A percentile compares a stretch with the other conserved stretches of the same genome.
These are phyloP conservation scores for Lepidocyrtinus sp. DNA, from an alignment of 2,888 invertebrate genomes.

Conservation along the genomic window DNA sequence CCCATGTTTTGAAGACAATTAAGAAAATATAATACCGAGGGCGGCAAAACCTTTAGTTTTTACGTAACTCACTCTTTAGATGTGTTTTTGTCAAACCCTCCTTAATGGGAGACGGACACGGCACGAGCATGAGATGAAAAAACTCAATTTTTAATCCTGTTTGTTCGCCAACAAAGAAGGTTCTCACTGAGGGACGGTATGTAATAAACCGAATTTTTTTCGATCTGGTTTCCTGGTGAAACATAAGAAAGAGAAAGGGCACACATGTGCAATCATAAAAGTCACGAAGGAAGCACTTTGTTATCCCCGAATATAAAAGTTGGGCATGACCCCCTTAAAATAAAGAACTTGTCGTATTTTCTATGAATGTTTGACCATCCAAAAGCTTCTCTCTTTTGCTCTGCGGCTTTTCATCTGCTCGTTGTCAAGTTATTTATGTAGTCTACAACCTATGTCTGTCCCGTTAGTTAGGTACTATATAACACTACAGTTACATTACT, in stretches of 20 bases:
- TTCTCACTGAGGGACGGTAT: background rate
- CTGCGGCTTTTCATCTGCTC: constrained; percentile 9
- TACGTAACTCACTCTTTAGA: no score
- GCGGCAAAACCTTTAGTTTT: no score
- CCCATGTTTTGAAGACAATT: no score
- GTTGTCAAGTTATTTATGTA: background rate
- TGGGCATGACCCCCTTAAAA: background rate
- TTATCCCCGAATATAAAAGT: constrained; percentile 16
- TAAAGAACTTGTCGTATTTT: background rate
- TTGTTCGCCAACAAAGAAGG: constrained; percentile 5
- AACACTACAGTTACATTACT: no score
- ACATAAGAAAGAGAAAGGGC: constrained; percentile 8
- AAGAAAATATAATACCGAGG: no score
- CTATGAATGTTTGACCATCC: constrained; percentile 15
- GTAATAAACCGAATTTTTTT: background rate
- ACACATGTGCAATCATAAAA: constrained; percentile 18
- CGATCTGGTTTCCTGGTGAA: background rate
- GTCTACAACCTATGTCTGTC: no score
- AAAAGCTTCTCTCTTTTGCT: constrained; percentile 10
- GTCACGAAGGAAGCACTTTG: constrained; percentile 9
- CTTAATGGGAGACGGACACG: background rate
- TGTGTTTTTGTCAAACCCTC: background rate
- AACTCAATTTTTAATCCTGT: constrained; percentile 4
- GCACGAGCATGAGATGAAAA: background rate
- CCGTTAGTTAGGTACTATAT: no score